Base-by-base conservation (phyloP, 2,797 vertebrate genomes). In the Darevskia mixta region DNA sequence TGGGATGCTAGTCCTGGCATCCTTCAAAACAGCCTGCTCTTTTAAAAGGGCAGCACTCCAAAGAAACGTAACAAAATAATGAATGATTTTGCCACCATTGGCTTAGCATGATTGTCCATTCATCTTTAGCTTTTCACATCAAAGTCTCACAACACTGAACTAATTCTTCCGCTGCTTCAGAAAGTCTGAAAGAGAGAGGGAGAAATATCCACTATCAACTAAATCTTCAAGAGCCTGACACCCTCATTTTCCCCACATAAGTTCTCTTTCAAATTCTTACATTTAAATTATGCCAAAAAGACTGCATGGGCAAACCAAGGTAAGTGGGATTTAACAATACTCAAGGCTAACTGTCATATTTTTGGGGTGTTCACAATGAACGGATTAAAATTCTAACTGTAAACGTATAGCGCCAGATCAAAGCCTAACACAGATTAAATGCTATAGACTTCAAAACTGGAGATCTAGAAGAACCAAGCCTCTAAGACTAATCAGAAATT, bases 401-500 rank as follows among this genome's bases (percentile, higher is more conserved):
- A 85, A 81, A 89, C 41, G 83, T 55, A 41, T 27, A 85, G 78
- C 38, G 32, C 38, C 71, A 76, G 71, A 89, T 89, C 88, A 89
- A 89, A 89, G 71, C 58, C 58, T 75, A 80, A 81, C 43, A 76
- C 58, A 67, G 83, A 89, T 89, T 85, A 85, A 89, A 85, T 75
- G 61, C 79, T 81, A 85, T 69, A 81, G 78, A 69, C 55, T 85
- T 82, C 71, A 89, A 81, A 85, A 80, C 83, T 79, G 75, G 83
- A 81, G 83, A 85, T 81, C 61, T 81, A 76, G 58, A 64, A 80
- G 43, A 85, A 55, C 43, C 78, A 55, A 76, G 55, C 43, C 9
- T 81, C 71, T 89, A 85, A 89, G 49, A 85, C 83, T 89, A 85
- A 85, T 89, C 78, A 32, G 78, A 81, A 85, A 81, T 85, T 85